Evolutionary conservation across 2,797 vertebrate genomes (phyloP), one percentile per base, ranked within the genome.

Genomic region (Melopsittacus undulatus): DNA sequence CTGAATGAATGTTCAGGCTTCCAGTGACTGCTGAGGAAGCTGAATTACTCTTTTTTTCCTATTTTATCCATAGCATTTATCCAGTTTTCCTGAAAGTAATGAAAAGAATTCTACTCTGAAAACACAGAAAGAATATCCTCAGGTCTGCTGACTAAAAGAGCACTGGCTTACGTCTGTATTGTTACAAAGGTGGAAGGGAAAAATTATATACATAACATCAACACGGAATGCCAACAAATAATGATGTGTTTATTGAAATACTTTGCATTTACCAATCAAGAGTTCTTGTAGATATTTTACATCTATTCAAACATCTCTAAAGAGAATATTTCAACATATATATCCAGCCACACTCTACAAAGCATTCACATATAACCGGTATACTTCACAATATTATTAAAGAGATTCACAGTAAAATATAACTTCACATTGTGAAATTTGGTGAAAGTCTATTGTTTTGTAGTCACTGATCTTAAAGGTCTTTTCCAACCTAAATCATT

Each of bases 391-490:
- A 19, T 46, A 68, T 17, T 34, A 75, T 40, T 61, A 72, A 34
- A 83, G 23, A 75, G 3, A 93, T 15, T 7, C 45, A 81, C 27
- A 84, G 89, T 82, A 89, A 93, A 97, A 93, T 63, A 43, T 36
- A 92, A 86, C 34, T 72, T 85, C 51, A 74, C 72, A 89, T 43
- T 43, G 17, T 81, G 79, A 85, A 81, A 78, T 66, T 40, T 68
- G 40, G 21, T 72, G 11, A 27, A 83, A 83, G 11, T 77, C 94
- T 94, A 78, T 79, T 82, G 90, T 32, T 56, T 77, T 83, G 24
- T 26, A 57, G 8, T 66, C 0, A 0, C 42, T 79, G n/a, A 86
- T 29, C 16, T 15, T 29, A 61, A 79, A 86, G 21, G 11, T 52
- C 17, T 77, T 91, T 48, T 87, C 66, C 34, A 69, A 83, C 4